Conservation (phyloP, 2,888 invertebrate species). For the Melieria crassipennis region DNA sequence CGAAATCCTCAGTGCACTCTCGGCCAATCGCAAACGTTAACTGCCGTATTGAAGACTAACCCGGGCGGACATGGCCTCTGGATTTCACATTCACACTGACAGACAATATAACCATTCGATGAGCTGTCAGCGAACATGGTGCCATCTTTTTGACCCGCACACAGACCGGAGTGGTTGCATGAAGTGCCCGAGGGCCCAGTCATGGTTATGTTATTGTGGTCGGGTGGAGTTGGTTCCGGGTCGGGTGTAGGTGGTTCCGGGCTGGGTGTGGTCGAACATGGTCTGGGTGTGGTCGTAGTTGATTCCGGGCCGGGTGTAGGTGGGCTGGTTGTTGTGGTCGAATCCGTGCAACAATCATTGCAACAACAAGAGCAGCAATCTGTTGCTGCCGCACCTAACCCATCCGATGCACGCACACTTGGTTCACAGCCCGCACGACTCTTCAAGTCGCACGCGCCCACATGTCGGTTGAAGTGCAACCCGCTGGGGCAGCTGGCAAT, state of each 20-base stretch:
- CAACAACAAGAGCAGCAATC: conserved; percentile 14
- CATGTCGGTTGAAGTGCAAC: conserved; percentile 38
- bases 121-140: conserved; percentile 27
- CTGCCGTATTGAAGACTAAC: conserved; percentile 30
- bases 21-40: conserved; percentile 46
- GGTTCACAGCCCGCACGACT: conserved; percentile 34
- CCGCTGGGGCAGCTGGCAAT: conserved; percentile 38
- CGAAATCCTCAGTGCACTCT: neutral
- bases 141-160: conserved; percentile 31
- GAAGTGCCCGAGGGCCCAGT: conserved; percentile 39
- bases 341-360: neutral
- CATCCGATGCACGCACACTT: neutral
- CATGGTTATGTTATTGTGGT: neutral
- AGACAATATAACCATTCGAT: conserved; percentile 37
- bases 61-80: conserved; percentile 34
- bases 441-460: conserved; percentile 35
- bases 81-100: conserved; percentile 39
- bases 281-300: too few species aligned
- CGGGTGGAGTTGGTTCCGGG: too few species aligned
- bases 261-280: too few species aligned
- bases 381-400: neutral
- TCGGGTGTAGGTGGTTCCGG: too few species aligned
- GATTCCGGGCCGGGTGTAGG: too few species aligned
- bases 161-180: conserved; percentile 34
- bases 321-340: neutral